Percentiles rank a stretch among this genome's conserved stretches.
These are phyloP conservation scores for Poicephalus gulielmi DNA, from an alignment of 2,113 vertebrate species.

Conservation along the genomic window DNA sequence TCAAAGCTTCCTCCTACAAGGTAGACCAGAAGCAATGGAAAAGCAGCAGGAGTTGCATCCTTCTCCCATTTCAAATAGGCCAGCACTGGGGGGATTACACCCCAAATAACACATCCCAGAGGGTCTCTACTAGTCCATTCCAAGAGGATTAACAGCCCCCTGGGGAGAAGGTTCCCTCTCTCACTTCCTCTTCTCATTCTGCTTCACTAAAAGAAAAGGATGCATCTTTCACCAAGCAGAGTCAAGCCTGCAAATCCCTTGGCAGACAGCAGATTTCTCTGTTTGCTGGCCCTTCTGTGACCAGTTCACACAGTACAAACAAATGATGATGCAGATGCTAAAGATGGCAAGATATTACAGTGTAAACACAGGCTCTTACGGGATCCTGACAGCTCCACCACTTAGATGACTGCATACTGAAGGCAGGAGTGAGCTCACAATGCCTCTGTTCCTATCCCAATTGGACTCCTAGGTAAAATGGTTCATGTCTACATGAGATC, in stretches of 20 bases:
- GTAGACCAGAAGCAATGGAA: neutral
- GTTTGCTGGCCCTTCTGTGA: conserved; percentile 4
- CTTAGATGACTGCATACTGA: neutral
- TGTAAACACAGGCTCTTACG: neutral
- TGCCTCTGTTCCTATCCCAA: neutral
- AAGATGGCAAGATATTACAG: neutral
- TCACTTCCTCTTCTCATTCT: neutral
- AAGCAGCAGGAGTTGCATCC: neutral
- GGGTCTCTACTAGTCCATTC: neutral
- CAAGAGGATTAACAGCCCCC: neutral
- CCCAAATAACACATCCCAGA: neutral
- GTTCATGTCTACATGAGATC: accelerated
- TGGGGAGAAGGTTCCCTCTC: neutral
- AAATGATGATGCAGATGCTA: conserved; percentile 25
- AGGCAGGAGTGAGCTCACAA: neutral
- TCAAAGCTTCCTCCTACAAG: neutral
- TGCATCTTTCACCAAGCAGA: neutral
- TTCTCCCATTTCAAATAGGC: neutral
- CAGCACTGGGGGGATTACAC: neutral
- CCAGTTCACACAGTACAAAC: neutral
- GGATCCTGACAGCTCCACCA: neutral
- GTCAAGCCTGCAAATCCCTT: neutral
- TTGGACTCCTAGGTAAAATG: neutral
- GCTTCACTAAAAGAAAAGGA: neutral
- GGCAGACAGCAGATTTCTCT: neutral